Conservation (phyloP, 2,113 vertebrate genomes). For the Phalacrocorax brasilianus region DNA sequence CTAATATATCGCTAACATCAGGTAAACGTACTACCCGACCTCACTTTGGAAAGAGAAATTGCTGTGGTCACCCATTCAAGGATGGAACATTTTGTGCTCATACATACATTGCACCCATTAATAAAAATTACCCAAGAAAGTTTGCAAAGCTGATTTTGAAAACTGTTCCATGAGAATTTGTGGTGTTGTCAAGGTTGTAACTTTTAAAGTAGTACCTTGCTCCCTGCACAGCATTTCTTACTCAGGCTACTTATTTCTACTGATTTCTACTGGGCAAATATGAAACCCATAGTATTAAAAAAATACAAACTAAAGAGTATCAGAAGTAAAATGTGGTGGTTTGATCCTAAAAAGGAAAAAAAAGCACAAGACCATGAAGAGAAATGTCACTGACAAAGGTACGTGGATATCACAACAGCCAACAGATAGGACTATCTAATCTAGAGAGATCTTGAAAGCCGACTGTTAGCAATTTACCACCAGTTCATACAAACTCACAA, state of each 20-base stretch:
- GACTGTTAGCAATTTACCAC: not conserved
- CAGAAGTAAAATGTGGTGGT: not conserved
- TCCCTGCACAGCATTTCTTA: not conserved
- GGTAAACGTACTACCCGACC: not conserved
- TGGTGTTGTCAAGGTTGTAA: not conserved
- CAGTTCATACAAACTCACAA: not conserved
- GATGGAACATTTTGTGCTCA: not conserved
- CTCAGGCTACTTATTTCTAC: not conserved
- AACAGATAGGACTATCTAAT: not conserved
- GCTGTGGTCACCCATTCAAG: not conserved
- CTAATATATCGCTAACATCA: not conserved
- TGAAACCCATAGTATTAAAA: not conserved
- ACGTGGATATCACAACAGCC: not conserved
- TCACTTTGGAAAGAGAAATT: not conserved
- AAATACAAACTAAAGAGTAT: not conserved
- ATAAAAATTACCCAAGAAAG: slow-evolving; percentile 3
- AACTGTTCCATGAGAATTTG: not conserved
- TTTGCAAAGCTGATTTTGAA: not conserved
- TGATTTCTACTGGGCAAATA: not conserved
- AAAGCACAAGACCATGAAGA: not conserved
- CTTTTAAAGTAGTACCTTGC: not conserved
- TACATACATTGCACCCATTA: not conserved
- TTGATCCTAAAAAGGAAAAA: not conserved
- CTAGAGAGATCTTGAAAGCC: not conserved
- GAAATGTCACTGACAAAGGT: not conserved